Percentiles rank a stretch among this genome's conserved stretches.
Conservation (phyloP, 1,140 invertebrate genomes). For the Apocrypta bakeri region DNA sequence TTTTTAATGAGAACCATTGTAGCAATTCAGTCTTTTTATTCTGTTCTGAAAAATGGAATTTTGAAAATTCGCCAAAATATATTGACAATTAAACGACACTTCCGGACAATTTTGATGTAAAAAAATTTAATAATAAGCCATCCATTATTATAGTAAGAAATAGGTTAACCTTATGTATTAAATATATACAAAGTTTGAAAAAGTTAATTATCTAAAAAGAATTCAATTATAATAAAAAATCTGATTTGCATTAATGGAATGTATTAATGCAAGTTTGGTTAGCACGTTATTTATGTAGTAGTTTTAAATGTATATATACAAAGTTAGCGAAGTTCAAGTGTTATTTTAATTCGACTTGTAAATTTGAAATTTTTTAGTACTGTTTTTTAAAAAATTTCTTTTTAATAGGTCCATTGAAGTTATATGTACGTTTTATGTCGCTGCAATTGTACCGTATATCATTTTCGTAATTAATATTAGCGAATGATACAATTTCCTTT, state of each 20-base stretch:
- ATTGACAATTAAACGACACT: not conserved
- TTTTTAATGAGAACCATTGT: not conserved
- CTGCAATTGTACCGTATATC: too few species aligned
- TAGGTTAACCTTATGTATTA: too few species aligned
- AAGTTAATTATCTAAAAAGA: too few species aligned
- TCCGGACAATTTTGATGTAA: too few species aligned
- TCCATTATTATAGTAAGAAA: too few species aligned
- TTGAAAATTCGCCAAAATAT: not conserved
- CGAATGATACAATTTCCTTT: too few species aligned
- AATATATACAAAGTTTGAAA: too few species aligned
- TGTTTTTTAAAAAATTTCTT: not conserved
- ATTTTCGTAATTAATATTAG: too few species aligned
- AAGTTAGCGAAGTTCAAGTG: not conserved
- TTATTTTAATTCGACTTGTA: slow-evolving; percentile 1
- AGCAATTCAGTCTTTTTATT: slow-evolving; percentile 5
- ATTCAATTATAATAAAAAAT: not conserved
- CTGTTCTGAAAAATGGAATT: not conserved
- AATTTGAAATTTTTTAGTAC: not conserved
- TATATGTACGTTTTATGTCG: not conserved
- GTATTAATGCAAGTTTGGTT: not conserved
- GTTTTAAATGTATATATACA: slow-evolving; percentile 10
- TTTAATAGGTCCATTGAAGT: not conserved
- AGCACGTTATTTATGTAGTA: not conserved
- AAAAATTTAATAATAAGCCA: not conserved
- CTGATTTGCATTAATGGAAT: not conserved